Percentiles rank a stretch among this genome's conserved stretches.
These are phyloP conservation scores for Uropsilus gracilis DNA, from an alignment of 2,113 vertebrate species.

Conservation along the genomic window DNA sequence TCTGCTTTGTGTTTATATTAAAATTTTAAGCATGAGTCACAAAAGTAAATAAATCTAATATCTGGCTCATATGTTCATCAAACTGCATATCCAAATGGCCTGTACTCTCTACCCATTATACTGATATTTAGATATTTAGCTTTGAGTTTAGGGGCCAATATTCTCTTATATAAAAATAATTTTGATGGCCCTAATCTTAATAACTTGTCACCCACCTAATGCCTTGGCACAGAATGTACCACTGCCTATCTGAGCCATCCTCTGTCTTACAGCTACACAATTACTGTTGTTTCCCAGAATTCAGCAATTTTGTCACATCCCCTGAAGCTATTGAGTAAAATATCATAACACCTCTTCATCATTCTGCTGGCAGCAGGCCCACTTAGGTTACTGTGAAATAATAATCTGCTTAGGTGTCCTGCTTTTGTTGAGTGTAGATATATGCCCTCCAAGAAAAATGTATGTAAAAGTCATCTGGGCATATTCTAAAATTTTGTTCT, in stretches of 20 bases:
- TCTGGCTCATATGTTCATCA: neutral
- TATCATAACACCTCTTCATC: constrained; percentile 17
- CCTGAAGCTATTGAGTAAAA: constrained; percentile 39
- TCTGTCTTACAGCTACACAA: neutral
- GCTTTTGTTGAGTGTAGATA: neutral
- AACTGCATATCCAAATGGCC: neutral
- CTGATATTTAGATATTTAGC: neutral
- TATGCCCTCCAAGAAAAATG: neutral
- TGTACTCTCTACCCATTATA: neutral
- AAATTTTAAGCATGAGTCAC: neutral
- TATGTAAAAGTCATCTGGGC: neutral
- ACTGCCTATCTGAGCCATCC: neutral
- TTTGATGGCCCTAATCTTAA: constrained; percentile 23
- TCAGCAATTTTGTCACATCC: neutral
- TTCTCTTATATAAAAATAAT: constrained; percentile 38
- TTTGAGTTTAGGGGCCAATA: neutral
- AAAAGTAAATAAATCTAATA: constrained; percentile 26
- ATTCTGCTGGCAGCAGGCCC: constrained; percentile 29
- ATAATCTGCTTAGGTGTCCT: neutral
- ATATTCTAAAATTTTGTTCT: constrained; percentile 21
- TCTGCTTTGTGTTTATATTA: constrained; percentile 24
- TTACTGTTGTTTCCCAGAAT: constrained; percentile 10
- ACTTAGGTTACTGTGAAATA: constrained; percentile 4
- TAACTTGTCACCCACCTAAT: neutral
- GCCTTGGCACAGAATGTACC: constrained; percentile 3